Evolutionary conservation across 2,888 invertebrate genomes (phyloP).

Genomic region (Epistrophe eligans): DNA sequence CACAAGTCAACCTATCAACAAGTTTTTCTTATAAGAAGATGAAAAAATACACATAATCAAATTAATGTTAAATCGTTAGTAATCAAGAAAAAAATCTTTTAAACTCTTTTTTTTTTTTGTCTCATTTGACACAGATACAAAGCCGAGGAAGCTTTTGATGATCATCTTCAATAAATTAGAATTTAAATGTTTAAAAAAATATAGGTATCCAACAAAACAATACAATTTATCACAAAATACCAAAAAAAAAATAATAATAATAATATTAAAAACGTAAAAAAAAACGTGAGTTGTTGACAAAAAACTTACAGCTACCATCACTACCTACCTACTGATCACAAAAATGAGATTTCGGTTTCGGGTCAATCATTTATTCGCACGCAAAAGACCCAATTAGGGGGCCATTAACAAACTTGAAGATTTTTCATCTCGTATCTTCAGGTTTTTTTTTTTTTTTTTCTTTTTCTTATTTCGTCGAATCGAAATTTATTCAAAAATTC

Average conservation of each 20-base stretch:
- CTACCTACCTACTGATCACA: slow-evolving; percentile 12
- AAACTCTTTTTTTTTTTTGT: background rate
- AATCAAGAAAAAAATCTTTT: slow-evolving; percentile 2
- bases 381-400: slow-evolving; percentile 73
- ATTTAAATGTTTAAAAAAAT: slow-evolving; percentile 28
- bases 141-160: slow-evolving; percentile 33
- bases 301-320: slow-evolving; percentile 29
- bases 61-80: slow-evolving; percentile 12
- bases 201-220: slow-evolving; percentile 16
- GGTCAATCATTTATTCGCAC: slow-evolving; percentile 64
- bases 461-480: slow-evolving; percentile 30
- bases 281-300: slow-evolving; percentile 6
- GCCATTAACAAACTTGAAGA: slow-evolving; percentile 56
- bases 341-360: slow-evolving; percentile 18
- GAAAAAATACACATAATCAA: slow-evolving; percentile 5
- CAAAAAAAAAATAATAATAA: background rate
- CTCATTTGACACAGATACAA: slow-evolving; percentile 27
- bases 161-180: slow-evolving; percentile 42
- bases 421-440: slow-evolving; percentile 11
- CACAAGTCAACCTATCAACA: slow-evolving; percentile 23
- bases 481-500: slow-evolving; percentile 64
- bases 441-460: background rate
- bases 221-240: slow-evolving; percentile 28
- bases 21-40: slow-evolving; percentile 2
- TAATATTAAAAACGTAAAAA: background rate